These are phyloP conservation scores for Drosophila asahinai DNA, from an alignment of 1,140 invertebrate species.

Conservation along the genomic window DNA sequence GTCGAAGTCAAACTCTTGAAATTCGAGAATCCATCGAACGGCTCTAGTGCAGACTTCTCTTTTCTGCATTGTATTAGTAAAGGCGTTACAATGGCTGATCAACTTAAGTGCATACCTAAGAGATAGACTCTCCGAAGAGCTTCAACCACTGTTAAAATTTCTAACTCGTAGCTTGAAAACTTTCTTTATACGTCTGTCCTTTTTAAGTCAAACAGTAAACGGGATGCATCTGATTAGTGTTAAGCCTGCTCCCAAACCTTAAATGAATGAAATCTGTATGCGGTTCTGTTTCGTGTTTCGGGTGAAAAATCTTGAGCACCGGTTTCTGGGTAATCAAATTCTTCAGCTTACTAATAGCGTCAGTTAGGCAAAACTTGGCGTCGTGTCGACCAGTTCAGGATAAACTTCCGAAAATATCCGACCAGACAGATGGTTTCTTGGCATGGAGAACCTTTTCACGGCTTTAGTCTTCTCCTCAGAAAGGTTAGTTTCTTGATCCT, in stretches of 20 bases:
- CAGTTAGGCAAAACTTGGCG: background rate
- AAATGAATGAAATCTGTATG: too few relatives aligned
- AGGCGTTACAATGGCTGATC: slow-evolving; percentile 13
- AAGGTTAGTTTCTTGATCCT: too few relatives aligned
- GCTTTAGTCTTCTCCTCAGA: background rate
- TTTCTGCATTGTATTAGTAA: slow-evolving; percentile 5
- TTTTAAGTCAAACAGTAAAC: slow-evolving; percentile 7
- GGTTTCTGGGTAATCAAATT: background rate
- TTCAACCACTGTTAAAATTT: slow-evolving; percentile 10
- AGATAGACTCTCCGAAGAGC: slow-evolving; percentile 11
- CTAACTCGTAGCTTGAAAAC: background rate
- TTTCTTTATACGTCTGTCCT: background rate
- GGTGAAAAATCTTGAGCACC: slow-evolving; percentile 3
- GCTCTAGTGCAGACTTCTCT: background rate
- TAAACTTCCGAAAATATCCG: too few relatives aligned
- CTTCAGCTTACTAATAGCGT: background rate
- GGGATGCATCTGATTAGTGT: background rate
- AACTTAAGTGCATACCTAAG: slow-evolving; percentile 11
- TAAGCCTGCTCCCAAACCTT: too few relatives aligned
- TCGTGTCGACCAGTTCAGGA: background rate
- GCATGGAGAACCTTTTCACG: too few relatives aligned
- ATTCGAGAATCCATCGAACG: background rate
- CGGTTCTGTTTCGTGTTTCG: slow-evolving; percentile 1
- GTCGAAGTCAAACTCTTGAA: background rate
- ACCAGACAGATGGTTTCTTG: too few relatives aligned